Evolutionary conservation across 2,797 vertebrate genomes (phyloP), one percentile per base, ranked within the genome.

Genomic region (Mormyrops attenuatus): DNA sequence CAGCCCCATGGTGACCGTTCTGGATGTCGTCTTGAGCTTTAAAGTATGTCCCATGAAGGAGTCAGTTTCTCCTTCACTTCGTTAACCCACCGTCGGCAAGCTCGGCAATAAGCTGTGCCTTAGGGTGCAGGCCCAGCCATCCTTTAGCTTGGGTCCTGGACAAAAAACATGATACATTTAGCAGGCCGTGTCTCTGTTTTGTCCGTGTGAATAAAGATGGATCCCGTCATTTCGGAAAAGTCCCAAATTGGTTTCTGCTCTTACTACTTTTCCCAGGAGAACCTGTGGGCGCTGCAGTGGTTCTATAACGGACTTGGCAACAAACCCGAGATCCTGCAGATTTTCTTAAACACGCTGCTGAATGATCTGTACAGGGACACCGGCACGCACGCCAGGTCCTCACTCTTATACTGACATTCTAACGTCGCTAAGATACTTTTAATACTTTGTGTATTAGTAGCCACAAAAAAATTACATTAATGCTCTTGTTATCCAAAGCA

Each of bases 231-330:
- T 77, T 34, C 34, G 30, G 15, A 44, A 80, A 44, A 44, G 38
- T 69, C 38, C 86, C 50, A 49, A 47, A 34, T 47, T 84, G n/a
- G 26, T 69, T 7, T 90, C 52, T 85, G 89, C 89, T 52, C 73
- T 15, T 90, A 7, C 38, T 34, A 90, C 86, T 87, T 11, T 90
- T 82, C 30, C 6, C 91, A 96, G 96, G 92, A 91, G 0, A 96
- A 95, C 26, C 0, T n/a, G 47, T 96, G 96, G 96, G 95, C 93
- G 1, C 89, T 95, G 0, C 2, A 30, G 53, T 96, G 94, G 94
- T 89, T 96, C 44, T 93, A 92, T 92, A 89, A 91, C 11, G 85
- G 52, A 60, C 88, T 96, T 22, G 44, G 85, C 84, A 26, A 47
- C 41, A 86, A 60, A 17, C 85, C 85, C 26, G 89, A 89, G 30